Evolutionary conservation across 2,888 invertebrate genomes (phyloP).

Genomic region (Mythimna loreyi): DNA sequence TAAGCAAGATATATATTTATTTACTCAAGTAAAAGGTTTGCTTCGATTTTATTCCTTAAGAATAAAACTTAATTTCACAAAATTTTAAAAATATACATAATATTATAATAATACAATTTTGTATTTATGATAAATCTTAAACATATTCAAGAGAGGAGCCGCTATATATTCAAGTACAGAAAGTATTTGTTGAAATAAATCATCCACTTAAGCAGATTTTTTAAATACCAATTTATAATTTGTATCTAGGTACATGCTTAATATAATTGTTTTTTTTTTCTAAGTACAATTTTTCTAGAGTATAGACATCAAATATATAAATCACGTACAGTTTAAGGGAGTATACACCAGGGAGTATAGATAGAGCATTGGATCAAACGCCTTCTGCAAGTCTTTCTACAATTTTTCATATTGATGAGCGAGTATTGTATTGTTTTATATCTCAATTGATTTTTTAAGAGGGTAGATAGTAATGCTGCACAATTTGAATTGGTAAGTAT

Average conservation of each 20-base stretch:
- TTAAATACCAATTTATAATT: constrained; percentile 5
- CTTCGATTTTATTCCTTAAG: not conserved
- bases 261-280: not conserved
- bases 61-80: not conserved
- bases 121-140: not conserved
- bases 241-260: not conserved
- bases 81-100: not conserved
- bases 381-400: not conserved
- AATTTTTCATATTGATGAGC: not conserved
- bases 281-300: constrained; percentile 2
- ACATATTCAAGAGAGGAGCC: constrained; percentile 2
- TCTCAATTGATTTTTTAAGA: constrained; percentile 16
- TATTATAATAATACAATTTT: constrained; percentile 5
- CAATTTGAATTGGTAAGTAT: constrained; percentile 14
- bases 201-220: constrained; percentile 5
- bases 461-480: constrained; percentile 24
- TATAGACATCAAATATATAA: constrained; percentile 13
- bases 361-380: constrained; percentile 1
- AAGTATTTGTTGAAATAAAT: not conserved
- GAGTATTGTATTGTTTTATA: not conserved
- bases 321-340: not conserved
- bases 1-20: constrained; percentile 48
- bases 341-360: not conserved
- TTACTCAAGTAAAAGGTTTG: constrained; percentile 26
- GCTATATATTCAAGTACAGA: not conserved